Evolutionary conservation across 2,797 vertebrate species (phyloP).

Genomic region (Toxotes lorentzi): DNA sequence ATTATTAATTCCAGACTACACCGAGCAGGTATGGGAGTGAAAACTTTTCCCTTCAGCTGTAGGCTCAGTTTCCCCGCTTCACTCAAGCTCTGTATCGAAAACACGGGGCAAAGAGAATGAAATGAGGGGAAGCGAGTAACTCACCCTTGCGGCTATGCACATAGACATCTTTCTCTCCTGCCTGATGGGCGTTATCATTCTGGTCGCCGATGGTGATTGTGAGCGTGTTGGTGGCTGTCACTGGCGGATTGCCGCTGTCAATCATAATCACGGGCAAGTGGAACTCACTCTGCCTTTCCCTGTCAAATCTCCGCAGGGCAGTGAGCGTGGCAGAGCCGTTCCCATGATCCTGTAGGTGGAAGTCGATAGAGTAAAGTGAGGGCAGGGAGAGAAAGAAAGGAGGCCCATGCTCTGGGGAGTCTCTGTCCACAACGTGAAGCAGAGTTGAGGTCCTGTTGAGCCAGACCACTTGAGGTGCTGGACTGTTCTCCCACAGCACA

Average conservation of each 20-base stretch:
- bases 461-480: conserved; percentile 85
- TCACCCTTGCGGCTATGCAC: conserved; percentile 87
- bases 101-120: conserved; percentile 40
- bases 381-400: conserved; percentile 88
- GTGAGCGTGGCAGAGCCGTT: conserved; percentile 90
- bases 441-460: conserved; percentile 88
- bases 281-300: conserved; percentile 88
- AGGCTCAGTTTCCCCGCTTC: conserved; percentile 50
- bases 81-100: conserved; percentile 42
- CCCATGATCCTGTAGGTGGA: conserved; percentile 91
- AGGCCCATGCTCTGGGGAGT: conserved; percentile 87
- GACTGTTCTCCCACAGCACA: conserved; percentile 90
- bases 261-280: conserved; percentile 87
- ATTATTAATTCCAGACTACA: conserved; percentile 72
- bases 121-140: conserved; percentile 35
- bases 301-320: conserved; percentile 89
- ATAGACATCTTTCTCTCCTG: conserved; percentile 89
- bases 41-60: conserved; percentile 59
- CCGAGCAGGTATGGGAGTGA: conserved; percentile 50
- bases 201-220: conserved; percentile 89
- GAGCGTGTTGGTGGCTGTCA: conserved; percentile 88
- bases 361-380: conserved; percentile 82
- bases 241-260: conserved; percentile 86
- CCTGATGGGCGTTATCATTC: conserved; percentile 89
- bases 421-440: conserved; percentile 87